These are phyloP conservation scores for Caerostris extrusa DNA, from an alignment of 1,140 invertebrate species.

Conservation along the genomic window DNA sequence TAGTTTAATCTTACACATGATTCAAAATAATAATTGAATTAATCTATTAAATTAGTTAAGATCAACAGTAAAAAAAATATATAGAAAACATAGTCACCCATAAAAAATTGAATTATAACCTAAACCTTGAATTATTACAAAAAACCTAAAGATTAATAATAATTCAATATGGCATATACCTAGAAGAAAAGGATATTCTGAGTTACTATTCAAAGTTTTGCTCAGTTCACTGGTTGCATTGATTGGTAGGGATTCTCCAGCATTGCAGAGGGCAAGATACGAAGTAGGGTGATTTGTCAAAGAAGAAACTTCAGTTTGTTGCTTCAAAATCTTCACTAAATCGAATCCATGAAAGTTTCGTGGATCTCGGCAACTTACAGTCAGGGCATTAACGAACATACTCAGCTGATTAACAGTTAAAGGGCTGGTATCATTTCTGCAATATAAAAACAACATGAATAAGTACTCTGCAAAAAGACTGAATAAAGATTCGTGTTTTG, in stretches of 20 bases:
- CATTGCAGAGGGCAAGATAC: constrained; percentile 33
- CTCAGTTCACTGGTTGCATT: not conserved
- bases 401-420: not conserved
- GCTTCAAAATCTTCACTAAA: not conserved
- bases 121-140: no score
- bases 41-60: no score
- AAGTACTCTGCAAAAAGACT: no score
- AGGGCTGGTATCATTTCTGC: not conserved
- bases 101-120: no score
- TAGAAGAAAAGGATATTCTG: not conserved
- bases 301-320: not conserved
- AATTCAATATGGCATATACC: not conserved
- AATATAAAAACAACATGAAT: not conserved
- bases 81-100: no score
- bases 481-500: no score
- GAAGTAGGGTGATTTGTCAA: not conserved
- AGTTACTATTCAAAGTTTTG: not conserved
- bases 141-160: not conserved
- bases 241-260: not conserved
- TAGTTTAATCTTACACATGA: no score
- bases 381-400: constrained; percentile 5
- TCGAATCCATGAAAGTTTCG: constrained; percentile 3
- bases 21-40: no score
- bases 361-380: not conserved
- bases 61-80: no score